Base-by-base conservation (phyloP, 2,888 invertebrate species). In the Erannis defoliaria region DNA sequence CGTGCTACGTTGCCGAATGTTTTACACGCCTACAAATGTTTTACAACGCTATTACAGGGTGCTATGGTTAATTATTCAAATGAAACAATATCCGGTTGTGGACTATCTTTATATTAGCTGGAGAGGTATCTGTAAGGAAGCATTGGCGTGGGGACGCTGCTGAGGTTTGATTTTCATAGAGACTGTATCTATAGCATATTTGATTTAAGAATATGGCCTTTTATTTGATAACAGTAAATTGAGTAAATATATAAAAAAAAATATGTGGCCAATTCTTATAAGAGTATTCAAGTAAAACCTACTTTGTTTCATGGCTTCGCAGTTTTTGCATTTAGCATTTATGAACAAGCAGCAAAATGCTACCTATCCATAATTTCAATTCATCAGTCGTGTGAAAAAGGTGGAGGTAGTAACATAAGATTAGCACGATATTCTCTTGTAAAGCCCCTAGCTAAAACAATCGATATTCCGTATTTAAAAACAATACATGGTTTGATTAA, bases 401-500 rank as follows among this genome's bases (percentile, higher is more conserved):
- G 10, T 26, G 3, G 10, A 29, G 2, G 16, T n/a, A 6, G 2
- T n/a, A 12, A 43, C 43, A 12, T 48, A 2, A 35, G 19, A 12
- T 9, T 16, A 29, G 23, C 16, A 18, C 45, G 45, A 16, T 45
- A 16, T 45, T 26, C 26, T 45, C 26, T 45, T 29, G 16, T 26
- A 29, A 31, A 51, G 38, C 29, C 51, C 40, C 37, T 12, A 29
- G 51, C 18, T 40, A 45, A 37, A 43, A 19, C 43, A 43, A 35
- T 26, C 35, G 37, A 55, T 23, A 55, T 37, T 5, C 8, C 8
- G 51, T 31, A 51, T 51, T 8, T 8, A 40, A 38, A 29, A 51
- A 14, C 21, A 40, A 51, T 51, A 51, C 38, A 40, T 19, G 40
- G 19, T 29, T 31, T n/a, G n/a, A 45, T 46, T 42, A 33, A 35